Conservation (phyloP, 2,113 vertebrate species). For the Psephotus haematonotus region DNA sequence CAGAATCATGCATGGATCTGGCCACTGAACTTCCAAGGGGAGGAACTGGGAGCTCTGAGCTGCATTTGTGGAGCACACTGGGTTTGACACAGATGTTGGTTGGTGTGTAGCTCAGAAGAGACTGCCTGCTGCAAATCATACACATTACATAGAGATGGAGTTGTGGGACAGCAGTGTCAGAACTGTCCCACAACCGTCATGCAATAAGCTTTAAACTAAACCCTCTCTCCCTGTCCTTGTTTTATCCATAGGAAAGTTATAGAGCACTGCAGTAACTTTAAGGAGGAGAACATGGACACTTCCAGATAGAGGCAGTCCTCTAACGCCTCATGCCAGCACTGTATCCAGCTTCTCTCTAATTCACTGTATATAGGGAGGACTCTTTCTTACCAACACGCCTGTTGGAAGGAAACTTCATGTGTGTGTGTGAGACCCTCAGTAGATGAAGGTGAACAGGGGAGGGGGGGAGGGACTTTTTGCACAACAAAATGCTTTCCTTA, state of each 20-base stretch:
- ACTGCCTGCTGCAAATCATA: background rate
- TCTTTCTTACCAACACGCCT: slow-evolving; percentile 55
- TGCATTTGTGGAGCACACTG: background rate
- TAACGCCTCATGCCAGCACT: slow-evolving; percentile 68
- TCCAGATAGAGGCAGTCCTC: slow-evolving; percentile 82
- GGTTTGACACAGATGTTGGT: background rate
- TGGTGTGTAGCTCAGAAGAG: background rate
- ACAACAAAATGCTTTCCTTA: slow-evolving; percentile 80
- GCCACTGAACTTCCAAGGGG: background rate
- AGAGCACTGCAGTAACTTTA: slow-evolving; percentile 94
- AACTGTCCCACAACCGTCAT: background rate
- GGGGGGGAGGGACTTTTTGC: slow-evolving; percentile 73
- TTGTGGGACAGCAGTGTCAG: background rate
- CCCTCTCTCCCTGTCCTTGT: slow-evolving; percentile 17
- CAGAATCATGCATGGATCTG: background rate
- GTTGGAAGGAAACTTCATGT: slow-evolving; percentile 64
- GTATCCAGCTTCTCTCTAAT: slow-evolving; percentile 72
- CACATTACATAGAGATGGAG: background rate
- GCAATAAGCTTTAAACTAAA: slow-evolving; percentile 8
- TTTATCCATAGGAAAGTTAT: slow-evolving; percentile 88
- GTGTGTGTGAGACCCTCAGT: slow-evolving; percentile 62
- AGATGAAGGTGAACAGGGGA: slow-evolving; percentile 66
- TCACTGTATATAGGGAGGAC: slow-evolving; percentile 76
- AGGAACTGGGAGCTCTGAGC: background rate
- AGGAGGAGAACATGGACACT: slow-evolving; percentile 96